A percentile compares a stretch with the other conserved stretches of the same genome.
Conservation (phyloP, 64 coral and sea anemone species). For the Porites australiensis region DNA sequence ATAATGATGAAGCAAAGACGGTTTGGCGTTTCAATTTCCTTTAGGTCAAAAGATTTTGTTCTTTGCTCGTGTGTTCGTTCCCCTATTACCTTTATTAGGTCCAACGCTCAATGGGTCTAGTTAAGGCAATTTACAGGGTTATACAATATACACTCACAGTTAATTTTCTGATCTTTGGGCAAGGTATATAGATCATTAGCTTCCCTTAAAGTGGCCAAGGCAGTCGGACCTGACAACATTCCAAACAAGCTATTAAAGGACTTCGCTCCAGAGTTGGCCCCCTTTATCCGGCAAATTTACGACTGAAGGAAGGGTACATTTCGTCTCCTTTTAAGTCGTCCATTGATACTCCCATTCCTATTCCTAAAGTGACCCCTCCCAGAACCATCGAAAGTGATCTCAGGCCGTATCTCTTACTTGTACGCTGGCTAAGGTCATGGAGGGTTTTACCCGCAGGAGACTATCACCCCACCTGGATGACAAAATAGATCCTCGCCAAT, state of each 20-base stretch:
- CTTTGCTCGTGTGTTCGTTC: no score
- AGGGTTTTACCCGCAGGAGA: constrained; percentile 30
- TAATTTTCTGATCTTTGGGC: no score
- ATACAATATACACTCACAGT: no score
- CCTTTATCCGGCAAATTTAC: constrained; percentile 59
- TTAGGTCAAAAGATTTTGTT: no score
- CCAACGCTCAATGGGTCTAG: no score
- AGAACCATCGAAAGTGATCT: constrained; percentile 35
- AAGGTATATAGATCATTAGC: not conserved
- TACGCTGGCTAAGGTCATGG: constrained; percentile 39
- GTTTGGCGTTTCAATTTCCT: no score
- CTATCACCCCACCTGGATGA: not conserved
- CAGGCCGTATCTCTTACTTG: constrained; percentile 24
- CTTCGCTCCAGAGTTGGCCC: constrained; percentile 62
- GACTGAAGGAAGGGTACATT: constrained; percentile 49
- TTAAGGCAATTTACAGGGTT: no score
- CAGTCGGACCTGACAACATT: constrained; percentile 23
- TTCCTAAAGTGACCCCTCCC: constrained; percentile 21
- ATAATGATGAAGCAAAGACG: no score
- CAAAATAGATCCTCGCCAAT: constrained; percentile 41
- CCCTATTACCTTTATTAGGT: no score
- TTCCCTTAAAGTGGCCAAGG: not conserved
- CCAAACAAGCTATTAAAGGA: constrained; percentile 68
- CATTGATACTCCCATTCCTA: not conserved
- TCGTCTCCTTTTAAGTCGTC: constrained; percentile 15